Base-by-base conservation (phyloP, 1,140 invertebrate species). In the Phthorimaea operculella region DNA sequence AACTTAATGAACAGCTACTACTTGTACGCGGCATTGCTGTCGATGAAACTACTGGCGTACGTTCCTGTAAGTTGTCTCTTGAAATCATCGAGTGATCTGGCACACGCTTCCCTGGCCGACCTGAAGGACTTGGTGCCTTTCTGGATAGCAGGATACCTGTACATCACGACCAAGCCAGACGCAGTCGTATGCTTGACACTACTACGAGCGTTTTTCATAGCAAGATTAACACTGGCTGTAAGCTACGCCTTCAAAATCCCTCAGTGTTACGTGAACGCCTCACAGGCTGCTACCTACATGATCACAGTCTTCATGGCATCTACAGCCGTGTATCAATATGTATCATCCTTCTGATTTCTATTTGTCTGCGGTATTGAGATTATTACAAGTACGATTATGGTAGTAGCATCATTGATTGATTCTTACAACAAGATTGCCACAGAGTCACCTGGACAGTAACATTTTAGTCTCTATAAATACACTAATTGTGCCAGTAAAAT, bases 1-100 rank as follows among this genome's bases (percentile, higher is more conserved):
- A 47, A 47, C 17, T 3, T 47, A 18, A 18, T 47, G 16, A 15
- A 47, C 45, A 47, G 45, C n/a, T 47, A 47, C 15, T 47, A 47
- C 45, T 47, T 47, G 8, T 47, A 47, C 45, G 11, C 45, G 5
- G 8, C 45, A 11, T 14, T 47, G 15, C 1, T 47, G 16, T 4
- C 45, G 4, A 1, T 47, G 16, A n/a, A 47, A 10, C 17, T 47
- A 9, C 14, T 47, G 1, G 45, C 8, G 3, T 15, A 8, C 45
- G 10, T 39, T 4, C 36, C 45, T 2, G 1, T 47, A 16, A 10
- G 16, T n/a, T 9, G 8, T 5, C 2, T n/a, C 45, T 8, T 47
- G 14, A 14, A 15, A 14, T 10, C 12, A 11, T 11, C 9, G 2
- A 15, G 16, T n/a, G 3, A 2, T n/a, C 2, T 47, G 14, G 15